Percentiles rank a stretch among this genome's conserved stretches.
These are phyloP conservation scores for Drosophila triauraria DNA, from an alignment of 1,140 invertebrate species.

Conservation along the genomic window DNA sequence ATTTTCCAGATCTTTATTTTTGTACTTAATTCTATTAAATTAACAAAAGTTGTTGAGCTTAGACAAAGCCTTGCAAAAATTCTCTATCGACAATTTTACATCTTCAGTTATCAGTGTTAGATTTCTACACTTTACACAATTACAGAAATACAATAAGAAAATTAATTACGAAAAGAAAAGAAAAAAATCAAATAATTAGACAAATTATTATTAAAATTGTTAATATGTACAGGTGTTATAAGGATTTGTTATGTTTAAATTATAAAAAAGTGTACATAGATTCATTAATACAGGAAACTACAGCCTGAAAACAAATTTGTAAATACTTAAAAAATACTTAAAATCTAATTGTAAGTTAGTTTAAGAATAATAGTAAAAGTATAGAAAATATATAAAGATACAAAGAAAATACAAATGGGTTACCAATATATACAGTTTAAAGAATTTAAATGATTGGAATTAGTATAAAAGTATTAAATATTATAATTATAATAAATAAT, in stretches of 20 bases:
- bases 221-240: neutral
- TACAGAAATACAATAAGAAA: conserved; percentile 7
- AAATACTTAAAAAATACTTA: conserved; percentile 16
- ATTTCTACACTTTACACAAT: conserved; percentile 57
- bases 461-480: neutral
- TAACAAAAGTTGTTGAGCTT: conserved; percentile 70
- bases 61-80: conserved; percentile 63
- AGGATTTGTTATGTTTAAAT: neutral
- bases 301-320: neutral
- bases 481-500: neutral
- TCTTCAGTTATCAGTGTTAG: conserved; percentile 52
- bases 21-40: neutral
- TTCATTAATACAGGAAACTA: too few relatives aligned
- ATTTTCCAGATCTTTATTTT: neutral
- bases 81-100: conserved; percentile 54
- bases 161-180: conserved; percentile 42
- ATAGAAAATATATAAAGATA: neutral
- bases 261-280: neutral
- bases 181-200: conserved; percentile 59
- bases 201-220: conserved; percentile 27
- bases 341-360: neutral
- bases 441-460: neutral
- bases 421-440: neutral
- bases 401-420: too few relatives aligned
- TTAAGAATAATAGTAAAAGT: too few relatives aligned